phyloP scores from a whole-genome alignment of 2,888 invertebrate species.

The Biston stratarius region DNA sequence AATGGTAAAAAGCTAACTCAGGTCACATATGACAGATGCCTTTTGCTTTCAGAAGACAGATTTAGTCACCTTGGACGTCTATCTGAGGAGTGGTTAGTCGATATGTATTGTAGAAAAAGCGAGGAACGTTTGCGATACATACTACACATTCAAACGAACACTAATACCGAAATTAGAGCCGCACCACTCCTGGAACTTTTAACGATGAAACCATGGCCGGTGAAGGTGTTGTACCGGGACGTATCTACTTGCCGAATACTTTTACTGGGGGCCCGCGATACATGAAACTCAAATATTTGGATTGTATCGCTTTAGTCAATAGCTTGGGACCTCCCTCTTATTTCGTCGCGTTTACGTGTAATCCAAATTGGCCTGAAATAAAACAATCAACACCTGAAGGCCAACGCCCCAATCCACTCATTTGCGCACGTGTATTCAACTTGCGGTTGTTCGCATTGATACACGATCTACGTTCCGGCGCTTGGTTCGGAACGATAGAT shows the following conservation, averaged over 20 bases:
- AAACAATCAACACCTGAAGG: no score
- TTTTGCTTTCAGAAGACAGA: no score
- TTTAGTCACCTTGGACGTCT: background rate
- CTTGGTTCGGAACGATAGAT: slow-evolving; percentile 8
- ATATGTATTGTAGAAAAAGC: background rate
- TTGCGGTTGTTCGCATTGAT: background rate
- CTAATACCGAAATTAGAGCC: background rate
- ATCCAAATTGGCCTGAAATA: slow-evolving; percentile 15
- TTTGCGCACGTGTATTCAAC: no score
- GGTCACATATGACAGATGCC: no score
- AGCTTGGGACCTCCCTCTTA: no score
- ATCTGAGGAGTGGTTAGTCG: slow-evolving; percentile 2
- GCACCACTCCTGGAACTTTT: background rate
- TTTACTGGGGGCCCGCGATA: slow-evolving; percentile 20
- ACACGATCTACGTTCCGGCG: slow-evolving; percentile 11
- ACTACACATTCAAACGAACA: background rate
- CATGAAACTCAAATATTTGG: background rate
- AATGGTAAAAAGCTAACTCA: no score
- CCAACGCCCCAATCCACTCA: no score
- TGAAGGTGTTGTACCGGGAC: background rate
- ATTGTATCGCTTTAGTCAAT: no score
- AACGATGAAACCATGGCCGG: background rate
- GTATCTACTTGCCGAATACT: slow-evolving; percentile 10
- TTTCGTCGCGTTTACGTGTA: no score
- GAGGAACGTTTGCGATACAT: background rate